Conservation (phyloP, 2,888 invertebrate genomes). For the Tenthredo distinguenda region DNA sequence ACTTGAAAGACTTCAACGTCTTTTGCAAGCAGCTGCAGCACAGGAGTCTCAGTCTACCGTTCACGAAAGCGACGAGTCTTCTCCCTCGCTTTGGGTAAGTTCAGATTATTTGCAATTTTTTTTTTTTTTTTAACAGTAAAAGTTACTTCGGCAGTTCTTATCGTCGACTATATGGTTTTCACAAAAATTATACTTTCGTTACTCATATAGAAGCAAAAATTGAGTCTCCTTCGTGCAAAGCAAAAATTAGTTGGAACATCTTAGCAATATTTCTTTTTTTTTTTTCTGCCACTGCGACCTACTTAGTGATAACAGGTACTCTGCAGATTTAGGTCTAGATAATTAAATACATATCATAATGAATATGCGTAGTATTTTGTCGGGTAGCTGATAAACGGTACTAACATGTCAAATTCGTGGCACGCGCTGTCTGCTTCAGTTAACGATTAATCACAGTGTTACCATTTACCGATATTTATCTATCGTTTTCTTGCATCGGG, state of each 20-base stretch:
- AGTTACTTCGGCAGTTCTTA: background rate
- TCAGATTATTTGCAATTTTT: background rate
- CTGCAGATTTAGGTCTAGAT: background rate
- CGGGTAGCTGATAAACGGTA: background rate
- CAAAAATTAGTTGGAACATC: background rate
- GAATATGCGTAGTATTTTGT: slow-evolving; percentile 21
- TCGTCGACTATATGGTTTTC: background rate
- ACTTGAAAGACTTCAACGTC: slow-evolving; percentile 62
- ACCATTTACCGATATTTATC: background rate
- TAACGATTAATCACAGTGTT: background rate
- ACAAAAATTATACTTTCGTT: background rate
- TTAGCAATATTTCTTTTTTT: background rate
- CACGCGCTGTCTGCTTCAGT: background rate
- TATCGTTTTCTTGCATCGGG: background rate
- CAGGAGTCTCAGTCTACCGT: slow-evolving; percentile 60
- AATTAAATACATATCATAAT: background rate
- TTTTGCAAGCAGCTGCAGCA: slow-evolving; percentile 60
- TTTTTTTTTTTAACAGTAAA: background rate
- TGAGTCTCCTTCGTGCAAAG: background rate
- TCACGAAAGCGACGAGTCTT: slow-evolving; percentile 57
- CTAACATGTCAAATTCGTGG: background rate
- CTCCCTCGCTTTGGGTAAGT: slow-evolving; percentile 60
- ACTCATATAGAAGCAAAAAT: background rate
- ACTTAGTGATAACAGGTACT: background rate
- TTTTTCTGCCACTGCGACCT: background rate